Conservation (phyloP, 2,113 vertebrate genomes). For the Colinus virginianus region DNA sequence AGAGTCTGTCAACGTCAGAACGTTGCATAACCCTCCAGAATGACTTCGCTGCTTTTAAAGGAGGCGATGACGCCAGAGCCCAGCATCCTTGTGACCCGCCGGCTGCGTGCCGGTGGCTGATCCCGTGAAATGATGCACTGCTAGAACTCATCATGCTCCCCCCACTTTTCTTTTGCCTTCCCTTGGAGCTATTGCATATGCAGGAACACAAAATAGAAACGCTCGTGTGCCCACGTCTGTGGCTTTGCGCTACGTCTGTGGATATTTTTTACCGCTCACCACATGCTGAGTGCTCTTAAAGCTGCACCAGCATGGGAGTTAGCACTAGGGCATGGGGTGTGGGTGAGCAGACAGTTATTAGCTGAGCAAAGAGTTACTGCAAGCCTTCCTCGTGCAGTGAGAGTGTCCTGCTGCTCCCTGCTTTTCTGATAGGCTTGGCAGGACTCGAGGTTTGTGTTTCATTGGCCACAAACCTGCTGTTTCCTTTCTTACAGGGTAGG, state of each 20-base stretch:
- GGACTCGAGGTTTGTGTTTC: background rate
- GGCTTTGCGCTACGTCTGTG: background rate
- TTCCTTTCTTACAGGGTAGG: background rate
- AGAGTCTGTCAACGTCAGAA: slow-evolving; percentile 26
- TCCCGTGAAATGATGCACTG: background rate
- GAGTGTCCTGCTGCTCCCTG: background rate
- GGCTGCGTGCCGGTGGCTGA: background rate
- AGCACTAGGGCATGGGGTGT: background rate
- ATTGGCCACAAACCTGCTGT: background rate
- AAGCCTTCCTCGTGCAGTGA: background rate
- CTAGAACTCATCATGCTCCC: background rate
- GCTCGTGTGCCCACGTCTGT: background rate
- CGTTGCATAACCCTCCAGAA: slow-evolving; percentile 38
- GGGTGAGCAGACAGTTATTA: background rate
- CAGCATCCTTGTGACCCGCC: background rate
- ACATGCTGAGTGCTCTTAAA: background rate
- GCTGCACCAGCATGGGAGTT: background rate
- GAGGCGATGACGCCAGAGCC: slow-evolving; percentile 61
- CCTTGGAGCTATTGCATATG: slow-evolving; percentile 3
- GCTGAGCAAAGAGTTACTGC: background rate
- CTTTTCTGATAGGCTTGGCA: background rate
- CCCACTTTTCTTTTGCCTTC: background rate
- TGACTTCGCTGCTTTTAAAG: slow-evolving; percentile 63
- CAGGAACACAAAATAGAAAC: slow-evolving; percentile 6
- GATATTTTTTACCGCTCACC: background rate